Conservation (phyloP, 1,140 invertebrate genomes). For the Neotoxoptera formosana region DNA sequence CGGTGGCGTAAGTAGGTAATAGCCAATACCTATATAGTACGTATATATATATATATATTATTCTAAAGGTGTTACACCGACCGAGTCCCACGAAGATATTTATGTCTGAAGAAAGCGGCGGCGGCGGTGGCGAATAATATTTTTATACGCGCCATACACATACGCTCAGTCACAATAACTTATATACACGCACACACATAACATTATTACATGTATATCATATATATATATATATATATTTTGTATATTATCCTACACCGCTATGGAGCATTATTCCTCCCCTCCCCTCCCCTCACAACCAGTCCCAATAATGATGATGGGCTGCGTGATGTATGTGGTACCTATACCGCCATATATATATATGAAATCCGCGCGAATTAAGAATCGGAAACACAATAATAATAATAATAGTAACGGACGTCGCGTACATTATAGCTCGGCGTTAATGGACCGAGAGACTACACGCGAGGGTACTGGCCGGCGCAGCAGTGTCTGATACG, state of each 20-base stretch:
- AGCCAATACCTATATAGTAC: background rate
- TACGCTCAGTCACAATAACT: background rate
- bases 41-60: no score
- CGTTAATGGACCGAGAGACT: slow-evolving; percentile 2
- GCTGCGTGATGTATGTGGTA: slow-evolving; percentile 28
- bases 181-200: background rate
- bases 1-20: background rate
- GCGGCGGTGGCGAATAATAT: background rate
- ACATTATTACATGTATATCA: no score
- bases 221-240: background rate
- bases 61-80: background rate
- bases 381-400: slow-evolving; percentile 27
- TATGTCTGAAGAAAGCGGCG: background rate
- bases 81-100: background rate
- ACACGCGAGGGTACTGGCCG: background rate
- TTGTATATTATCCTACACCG: background rate
- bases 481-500: background rate
- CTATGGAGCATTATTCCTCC: background rate
- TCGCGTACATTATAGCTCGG: background rate
- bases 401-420: slow-evolving; percentile 37
- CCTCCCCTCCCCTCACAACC: no score
- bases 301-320: background rate
- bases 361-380: slow-evolving; percentile 2
- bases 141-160: background rate
- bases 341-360: background rate